Percentiles rank a stretch among this genome's conserved stretches.
These are phyloP conservation scores for Anneissia japonica DNA, from an alignment of 35 echinoderm and acorn worm species.

Conservation along the genomic window DNA sequence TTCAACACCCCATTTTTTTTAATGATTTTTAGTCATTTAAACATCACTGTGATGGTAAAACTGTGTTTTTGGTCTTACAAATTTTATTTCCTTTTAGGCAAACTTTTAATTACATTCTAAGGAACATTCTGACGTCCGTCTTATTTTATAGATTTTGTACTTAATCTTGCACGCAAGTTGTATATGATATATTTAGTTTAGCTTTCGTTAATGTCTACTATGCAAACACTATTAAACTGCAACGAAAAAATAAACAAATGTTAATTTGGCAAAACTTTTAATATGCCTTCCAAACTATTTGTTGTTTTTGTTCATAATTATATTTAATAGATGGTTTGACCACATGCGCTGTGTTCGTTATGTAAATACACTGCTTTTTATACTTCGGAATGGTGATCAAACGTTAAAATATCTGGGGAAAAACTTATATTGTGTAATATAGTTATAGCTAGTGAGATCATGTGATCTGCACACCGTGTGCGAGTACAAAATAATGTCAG, in stretches of 20 bases:
- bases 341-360: neutral
- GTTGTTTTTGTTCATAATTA: constrained; percentile 2
- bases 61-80: neutral
- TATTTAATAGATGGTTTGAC: neutral
- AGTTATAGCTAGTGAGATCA: too few species aligned
- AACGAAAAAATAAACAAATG: neutral
- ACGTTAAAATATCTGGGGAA: neutral
- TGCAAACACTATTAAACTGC: neutral
- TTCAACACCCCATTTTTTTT: neutral
- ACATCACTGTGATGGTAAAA: neutral
- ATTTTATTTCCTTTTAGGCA: too few species aligned
- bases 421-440: neutral
- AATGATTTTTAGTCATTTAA: neutral
- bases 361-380: neutral
- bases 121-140: neutral
- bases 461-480: too few species aligned
- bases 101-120: too few species aligned
- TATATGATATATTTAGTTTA: neutral
- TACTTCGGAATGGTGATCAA: neutral
- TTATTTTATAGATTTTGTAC: neutral
- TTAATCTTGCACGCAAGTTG: neutral
- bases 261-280: constrained; percentile 2
- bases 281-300: neutral
- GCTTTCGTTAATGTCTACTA: neutral
- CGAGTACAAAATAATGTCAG: neutral